Base-by-base conservation (phyloP, 2,888 invertebrate genomes). In the Metallyticus violacea region DNA sequence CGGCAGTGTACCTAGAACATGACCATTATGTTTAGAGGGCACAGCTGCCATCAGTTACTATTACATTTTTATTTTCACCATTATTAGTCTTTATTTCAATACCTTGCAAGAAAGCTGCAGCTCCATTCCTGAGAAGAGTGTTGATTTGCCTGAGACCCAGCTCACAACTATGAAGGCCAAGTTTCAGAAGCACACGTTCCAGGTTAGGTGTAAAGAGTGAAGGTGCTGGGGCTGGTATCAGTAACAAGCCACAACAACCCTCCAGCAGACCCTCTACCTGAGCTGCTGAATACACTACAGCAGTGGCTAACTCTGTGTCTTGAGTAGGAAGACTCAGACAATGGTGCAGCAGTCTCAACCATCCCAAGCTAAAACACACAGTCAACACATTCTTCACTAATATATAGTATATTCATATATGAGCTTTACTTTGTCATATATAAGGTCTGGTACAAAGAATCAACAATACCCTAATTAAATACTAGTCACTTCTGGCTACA, bases 281-380 rank as follows among this genome's bases (percentile, higher is more conserved):
- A 0, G 95, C 94, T 1, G 96, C 95, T n/a, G 94, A 94, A 84
- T 93, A 93, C 26, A 94, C 92, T 27, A 95, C 93, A 1, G 88
- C 90, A 25, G 91, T 6, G 76, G 90, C 90, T 88, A 93, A 91
- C 89, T 93, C 93, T 82, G 88, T 89, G 85, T 91, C 91, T 5
- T 89, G 89, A 80, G 88, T 88, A 82, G 93, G 92, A 29, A 92
- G 91, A 90, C 89, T 90, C 88, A 97, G 94, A 90, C 97, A 97
- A 90, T 96, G 96, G 89, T 97, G 95, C 79, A 98, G 93, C 88
- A 98, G 94, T 88, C 96, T 93, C 88, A 97, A 93, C 98, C 98
- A 98, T 88, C 97, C 96, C 90, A 97, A 94, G 91, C 97, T 96
- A 90, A 85, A 85, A 84, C 22, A 29, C 9, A 62, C 4, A 80